These are phyloP conservation scores for Epicauta chinensis DNA, from an alignment of 1,140 invertebrate species.

Conservation along the genomic window DNA sequence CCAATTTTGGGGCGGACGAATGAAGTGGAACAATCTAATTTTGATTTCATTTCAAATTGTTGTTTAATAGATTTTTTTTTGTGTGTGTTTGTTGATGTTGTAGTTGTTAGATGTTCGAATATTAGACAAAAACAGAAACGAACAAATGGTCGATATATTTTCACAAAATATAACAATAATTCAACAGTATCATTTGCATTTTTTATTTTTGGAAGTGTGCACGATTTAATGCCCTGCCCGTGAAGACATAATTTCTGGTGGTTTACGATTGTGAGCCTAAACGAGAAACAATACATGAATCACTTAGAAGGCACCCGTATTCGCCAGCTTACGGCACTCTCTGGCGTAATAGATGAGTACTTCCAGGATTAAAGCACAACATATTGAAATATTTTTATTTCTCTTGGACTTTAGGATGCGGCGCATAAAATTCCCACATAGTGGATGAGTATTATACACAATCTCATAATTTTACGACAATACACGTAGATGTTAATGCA, in stretches of 20 bases:
- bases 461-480: no score
- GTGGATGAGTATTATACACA: no score
- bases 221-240: no score
- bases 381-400: constrained; percentile 41
- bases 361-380: constrained; percentile 41
- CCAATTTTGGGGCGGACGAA: neutral
- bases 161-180: constrained; percentile 23
- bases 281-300: constrained; percentile 43
- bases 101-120: no score
- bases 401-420: constrained; percentile 5
- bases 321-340: constrained; percentile 25
- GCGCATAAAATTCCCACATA: neutral
- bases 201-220: constrained; percentile 28
- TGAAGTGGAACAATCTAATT: neutral
- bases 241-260: constrained; percentile 40
- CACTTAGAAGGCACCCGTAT: constrained; percentile 32
- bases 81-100: constrained; percentile 13
- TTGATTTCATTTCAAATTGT: constrained; percentile 1
- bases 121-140: no score
- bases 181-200: constrained; percentile 34
- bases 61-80: neutral
- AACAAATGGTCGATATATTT: no score
- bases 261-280: constrained; percentile 39
- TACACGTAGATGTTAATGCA: no score
- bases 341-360: constrained; percentile 40